These are phyloP conservation scores for Drosophila rhopaloa DNA, from an alignment of 1,140 invertebrate genomes.

Conservation along the genomic window DNA sequence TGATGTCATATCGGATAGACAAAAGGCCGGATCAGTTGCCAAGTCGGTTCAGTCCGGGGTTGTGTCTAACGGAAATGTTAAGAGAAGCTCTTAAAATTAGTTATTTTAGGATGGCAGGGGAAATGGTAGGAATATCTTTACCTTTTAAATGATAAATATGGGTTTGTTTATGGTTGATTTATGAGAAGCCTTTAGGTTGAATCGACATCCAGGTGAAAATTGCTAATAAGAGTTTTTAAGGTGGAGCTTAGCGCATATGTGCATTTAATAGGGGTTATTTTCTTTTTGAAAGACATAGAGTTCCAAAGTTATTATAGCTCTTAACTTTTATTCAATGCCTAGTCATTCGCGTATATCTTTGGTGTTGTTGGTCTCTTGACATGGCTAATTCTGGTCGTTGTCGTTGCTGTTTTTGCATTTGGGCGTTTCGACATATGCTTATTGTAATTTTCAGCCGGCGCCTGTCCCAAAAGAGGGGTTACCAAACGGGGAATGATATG, in stretches of 20 bases:
- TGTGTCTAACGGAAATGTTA: constrained; percentile 33
- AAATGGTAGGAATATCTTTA: constrained; percentile 1
- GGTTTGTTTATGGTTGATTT: constrained; percentile 12
- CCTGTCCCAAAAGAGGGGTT: constrained; percentile 21
- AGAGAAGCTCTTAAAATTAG: constrained; percentile 26
- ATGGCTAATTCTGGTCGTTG: constrained; percentile 53
- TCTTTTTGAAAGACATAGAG: background rate
- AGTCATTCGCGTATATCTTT: constrained; percentile 3
- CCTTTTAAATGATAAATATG: constrained; percentile 3
- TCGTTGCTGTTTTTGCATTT: constrained; percentile 42
- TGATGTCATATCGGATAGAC: constrained; percentile 55
- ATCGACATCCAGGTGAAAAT: background rate
- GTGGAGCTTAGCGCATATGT: too few relatives aligned
- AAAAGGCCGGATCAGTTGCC: constrained; percentile 38
- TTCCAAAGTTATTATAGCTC: background rate
- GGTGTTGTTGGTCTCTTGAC: constrained; percentile 4
- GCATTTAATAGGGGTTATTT: background rate
- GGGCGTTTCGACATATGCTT: constrained; percentile 68
- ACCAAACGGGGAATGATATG: constrained; percentile 15
- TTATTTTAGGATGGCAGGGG: background rate
- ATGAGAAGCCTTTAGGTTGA: constrained; percentile 4
- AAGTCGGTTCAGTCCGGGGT: constrained; percentile 6
- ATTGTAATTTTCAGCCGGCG: constrained; percentile 72
- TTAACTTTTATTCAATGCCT: background rate
- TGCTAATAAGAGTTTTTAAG: background rate